Evolutionary conservation across 2,113 vertebrate genomes (phyloP).

Genomic region (Pygathrix nemaeus): DNA sequence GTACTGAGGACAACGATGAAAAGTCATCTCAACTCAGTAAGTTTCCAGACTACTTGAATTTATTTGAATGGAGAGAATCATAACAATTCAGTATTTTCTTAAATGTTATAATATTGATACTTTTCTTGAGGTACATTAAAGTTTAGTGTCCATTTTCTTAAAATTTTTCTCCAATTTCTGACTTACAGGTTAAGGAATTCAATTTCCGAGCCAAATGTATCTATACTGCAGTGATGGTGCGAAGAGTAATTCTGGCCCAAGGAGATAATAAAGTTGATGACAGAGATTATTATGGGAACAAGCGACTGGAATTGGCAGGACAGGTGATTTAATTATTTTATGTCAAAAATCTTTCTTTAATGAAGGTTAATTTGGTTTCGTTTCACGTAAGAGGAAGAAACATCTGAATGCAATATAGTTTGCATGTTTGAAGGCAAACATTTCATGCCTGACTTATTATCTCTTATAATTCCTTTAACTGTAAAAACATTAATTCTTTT

Average conservation of each 20-base stretch:
- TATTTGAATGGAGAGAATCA: not conserved
- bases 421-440: slow-evolving; percentile 3
- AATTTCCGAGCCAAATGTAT: slow-evolving; percentile 98
- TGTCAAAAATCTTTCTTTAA: not conserved
- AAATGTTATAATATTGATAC: not conserved
- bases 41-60: not conserved
- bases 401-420: not conserved
- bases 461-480: not conserved
- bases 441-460: not conserved
- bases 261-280: slow-evolving; percentile 98
- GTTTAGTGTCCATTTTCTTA: not conserved
- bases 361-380: slow-evolving; percentile 11
- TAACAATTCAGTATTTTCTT: not conserved
- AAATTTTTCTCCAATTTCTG: not conserved
- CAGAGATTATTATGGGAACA: slow-evolving; percentile 99
- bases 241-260: slow-evolving; percentile 97
- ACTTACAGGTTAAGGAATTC: slow-evolving; percentile 96
- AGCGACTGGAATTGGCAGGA: slow-evolving; percentile 96
- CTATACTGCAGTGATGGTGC: slow-evolving; percentile 98
- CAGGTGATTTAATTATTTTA: slow-evolving; percentile 87
- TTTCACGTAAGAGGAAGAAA: slow-evolving; percentile 30
- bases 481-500: slow-evolving; percentile 25
- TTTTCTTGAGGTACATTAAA: not conserved
- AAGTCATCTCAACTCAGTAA: not conserved
- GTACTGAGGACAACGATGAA: not conserved